phyloP scores from a whole-genome alignment of 2,113 vertebrate genomes.

The Passer domesticus region DNA sequence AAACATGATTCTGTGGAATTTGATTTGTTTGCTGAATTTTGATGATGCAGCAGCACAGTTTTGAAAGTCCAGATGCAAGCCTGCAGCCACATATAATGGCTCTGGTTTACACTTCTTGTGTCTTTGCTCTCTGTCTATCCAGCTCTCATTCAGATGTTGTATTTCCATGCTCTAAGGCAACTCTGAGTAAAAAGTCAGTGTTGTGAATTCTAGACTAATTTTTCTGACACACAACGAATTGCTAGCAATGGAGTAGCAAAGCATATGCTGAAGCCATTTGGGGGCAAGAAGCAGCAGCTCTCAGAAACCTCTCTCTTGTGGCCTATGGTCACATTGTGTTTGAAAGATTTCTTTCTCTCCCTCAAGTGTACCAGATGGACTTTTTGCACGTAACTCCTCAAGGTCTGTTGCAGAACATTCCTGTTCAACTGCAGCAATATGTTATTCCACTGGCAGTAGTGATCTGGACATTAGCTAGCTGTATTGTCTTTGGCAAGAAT shows the following conservation, averaged over 20 bases:
- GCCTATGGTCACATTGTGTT: not conserved
- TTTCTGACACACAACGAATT: not conserved
- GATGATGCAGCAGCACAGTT: not conserved
- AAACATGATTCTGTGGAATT: not conserved
- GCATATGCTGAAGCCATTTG: not conserved
- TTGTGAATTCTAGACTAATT: not conserved
- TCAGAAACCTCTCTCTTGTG: not conserved
- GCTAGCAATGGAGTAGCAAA: not conserved
- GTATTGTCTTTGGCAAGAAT: not conserved
- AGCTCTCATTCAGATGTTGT: not conserved
- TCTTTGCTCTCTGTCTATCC: not conserved
- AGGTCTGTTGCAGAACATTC: not conserved
- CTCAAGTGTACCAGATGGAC: not conserved
- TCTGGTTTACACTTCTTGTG: not conserved
- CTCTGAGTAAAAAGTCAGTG: not conserved
- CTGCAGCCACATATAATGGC: not conserved
- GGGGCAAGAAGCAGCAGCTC: not conserved
- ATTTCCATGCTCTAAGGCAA: not conserved
- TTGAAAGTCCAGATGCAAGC: not conserved
- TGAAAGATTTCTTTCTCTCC: not conserved
- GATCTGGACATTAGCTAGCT: not conserved
- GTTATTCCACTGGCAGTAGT: not conserved
- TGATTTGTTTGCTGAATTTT: not conserved
- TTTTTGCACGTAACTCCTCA: not conserved
- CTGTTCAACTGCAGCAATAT: not conserved